Conservation (phyloP, 2,113 vertebrate genomes). For the Syrrhaptes paradoxus region DNA sequence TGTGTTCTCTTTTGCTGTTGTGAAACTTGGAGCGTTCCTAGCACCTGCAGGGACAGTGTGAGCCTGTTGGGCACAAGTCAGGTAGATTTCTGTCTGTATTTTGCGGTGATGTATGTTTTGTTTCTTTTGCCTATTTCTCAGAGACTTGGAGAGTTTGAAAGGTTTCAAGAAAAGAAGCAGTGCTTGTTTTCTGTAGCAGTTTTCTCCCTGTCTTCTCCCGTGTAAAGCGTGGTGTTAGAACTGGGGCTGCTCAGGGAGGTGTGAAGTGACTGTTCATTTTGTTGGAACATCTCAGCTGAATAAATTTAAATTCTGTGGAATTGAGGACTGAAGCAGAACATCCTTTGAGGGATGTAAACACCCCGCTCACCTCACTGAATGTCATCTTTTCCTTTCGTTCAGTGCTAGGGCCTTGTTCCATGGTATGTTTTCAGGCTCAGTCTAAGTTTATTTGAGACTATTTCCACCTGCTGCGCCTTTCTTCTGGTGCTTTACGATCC, state of each 20-base stretch:
- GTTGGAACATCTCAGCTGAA: not conserved
- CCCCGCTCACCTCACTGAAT: rapidly evolving
- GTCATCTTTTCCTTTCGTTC: not conserved
- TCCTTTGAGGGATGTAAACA: not conserved
- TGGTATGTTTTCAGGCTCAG: not conserved
- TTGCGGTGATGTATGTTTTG: not conserved
- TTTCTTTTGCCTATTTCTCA: not conserved
- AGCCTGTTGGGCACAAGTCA: not conserved
- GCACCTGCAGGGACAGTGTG: rapidly evolving
- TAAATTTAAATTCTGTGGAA: too few species aligned
- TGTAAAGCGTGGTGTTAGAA: not conserved
- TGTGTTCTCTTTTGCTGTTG: too few species aligned
- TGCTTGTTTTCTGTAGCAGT: not conserved
- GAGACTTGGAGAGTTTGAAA: not conserved
- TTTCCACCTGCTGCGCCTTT: not conserved
- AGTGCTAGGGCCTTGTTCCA: not conserved
- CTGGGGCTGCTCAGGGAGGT: not conserved
- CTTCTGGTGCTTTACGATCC: not conserved
- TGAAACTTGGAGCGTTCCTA: not conserved
- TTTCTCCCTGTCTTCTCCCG: not conserved
- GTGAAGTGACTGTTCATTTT: not conserved
- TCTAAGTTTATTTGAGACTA: not conserved
- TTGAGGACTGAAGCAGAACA: not conserved
- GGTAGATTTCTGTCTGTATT: not conserved
- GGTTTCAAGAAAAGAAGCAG: not conserved